A percentile compares a stretch with the other conserved stretches of the same genome.
Conservation (phyloP, 2,797 vertebrate species). For the Epinephelus awoara region DNA sequence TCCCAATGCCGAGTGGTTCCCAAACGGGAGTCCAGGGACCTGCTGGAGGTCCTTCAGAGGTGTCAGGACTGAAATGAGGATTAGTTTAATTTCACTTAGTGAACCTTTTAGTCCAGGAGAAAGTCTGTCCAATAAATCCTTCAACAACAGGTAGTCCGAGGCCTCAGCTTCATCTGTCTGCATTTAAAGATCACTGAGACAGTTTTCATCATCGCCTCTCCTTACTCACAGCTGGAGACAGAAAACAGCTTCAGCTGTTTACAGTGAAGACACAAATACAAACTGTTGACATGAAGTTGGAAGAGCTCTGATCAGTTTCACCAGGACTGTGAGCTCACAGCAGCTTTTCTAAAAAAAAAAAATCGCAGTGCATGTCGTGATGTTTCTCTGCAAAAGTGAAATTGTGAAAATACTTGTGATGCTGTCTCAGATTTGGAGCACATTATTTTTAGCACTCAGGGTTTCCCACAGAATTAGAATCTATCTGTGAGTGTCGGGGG, state of each 20-base stretch:
- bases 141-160: not conserved
- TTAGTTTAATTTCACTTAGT: not conserved
- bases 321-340: too few relatives aligned
- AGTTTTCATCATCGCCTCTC: not conserved
- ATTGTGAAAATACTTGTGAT: too few relatives aligned
- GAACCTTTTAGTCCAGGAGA: too few relatives aligned
- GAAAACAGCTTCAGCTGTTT: not conserved
- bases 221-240: not conserved
- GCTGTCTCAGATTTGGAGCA: too few relatives aligned
- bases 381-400: too few relatives aligned
- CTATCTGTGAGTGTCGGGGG: too few relatives aligned
- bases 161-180: not conserved
- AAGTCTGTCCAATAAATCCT: not conserved
- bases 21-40: slow-evolving; percentile 10
- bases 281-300: not conserved
- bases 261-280: not conserved
- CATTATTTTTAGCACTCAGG: too few relatives aligned
- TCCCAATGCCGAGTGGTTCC: slow-evolving; percentile 8
- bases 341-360: too few relatives aligned
- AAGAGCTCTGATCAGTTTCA: too few relatives aligned
- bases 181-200: not conserved
- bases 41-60: not conserved
- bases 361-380: too few relatives aligned
- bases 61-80: not conserved
- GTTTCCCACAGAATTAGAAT: too few relatives aligned